These are phyloP conservation scores for Sapajus apella DNA, from an alignment of 2,113 vertebrate species.

Conservation along the genomic window DNA sequence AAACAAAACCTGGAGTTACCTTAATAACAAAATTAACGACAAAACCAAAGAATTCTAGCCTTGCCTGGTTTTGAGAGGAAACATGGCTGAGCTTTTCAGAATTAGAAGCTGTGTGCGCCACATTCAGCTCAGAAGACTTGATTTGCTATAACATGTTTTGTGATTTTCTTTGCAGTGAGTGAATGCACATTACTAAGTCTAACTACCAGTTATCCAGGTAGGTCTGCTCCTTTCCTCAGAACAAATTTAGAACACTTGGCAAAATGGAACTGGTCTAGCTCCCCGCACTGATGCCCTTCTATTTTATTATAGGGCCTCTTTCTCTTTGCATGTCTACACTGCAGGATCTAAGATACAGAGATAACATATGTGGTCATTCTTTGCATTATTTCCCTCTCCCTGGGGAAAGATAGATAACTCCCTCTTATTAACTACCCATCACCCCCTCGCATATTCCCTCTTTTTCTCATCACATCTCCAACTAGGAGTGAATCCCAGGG, in stretches of 20 bases:
- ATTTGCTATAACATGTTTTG: background rate
- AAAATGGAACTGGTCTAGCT: background rate
- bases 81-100: background rate
- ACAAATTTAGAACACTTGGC: background rate
- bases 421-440: background rate
- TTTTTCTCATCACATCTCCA: slow-evolving; percentile 31
- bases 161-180: background rate
- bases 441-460: background rate
- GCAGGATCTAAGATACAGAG: background rate
- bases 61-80: background rate
- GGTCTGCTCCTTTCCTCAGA: background rate
- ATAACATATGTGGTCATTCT: background rate
- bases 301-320: background rate
- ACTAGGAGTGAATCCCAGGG: background rate
- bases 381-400: background rate
- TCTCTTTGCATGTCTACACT: background rate
- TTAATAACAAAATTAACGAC: background rate
- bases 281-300: background rate
- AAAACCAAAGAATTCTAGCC: background rate
- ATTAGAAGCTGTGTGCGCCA: background rate
- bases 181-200: background rate
- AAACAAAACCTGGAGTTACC: background rate
- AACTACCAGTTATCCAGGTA: background rate
- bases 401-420: background rate
- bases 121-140: background rate